Percentiles rank a stretch among this genome's conserved stretches.
These are phyloP conservation scores for Onychorhynchus coronatus DNA, from an alignment of 2,113 vertebrate genomes.

Conservation along the genomic window DNA sequence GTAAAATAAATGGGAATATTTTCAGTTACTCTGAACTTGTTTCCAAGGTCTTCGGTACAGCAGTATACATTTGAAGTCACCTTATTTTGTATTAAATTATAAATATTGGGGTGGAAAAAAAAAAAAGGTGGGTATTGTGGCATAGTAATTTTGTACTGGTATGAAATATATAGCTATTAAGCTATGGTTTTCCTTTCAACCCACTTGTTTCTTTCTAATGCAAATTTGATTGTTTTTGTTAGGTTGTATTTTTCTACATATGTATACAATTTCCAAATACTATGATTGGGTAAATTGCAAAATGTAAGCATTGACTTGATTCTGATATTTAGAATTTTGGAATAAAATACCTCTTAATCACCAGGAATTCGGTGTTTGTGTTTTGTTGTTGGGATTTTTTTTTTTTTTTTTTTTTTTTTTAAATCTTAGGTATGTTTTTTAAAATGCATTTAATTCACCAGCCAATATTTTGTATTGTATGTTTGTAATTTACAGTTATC, in stretches of 20 bases:
- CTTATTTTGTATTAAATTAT: constrained; percentile 53
- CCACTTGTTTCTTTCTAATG: background rate
- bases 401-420: too few species aligned
- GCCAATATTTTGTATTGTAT: background rate
- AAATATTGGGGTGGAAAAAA: background rate
- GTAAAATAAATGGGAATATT: constrained; percentile 1
- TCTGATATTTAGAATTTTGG: constrained; percentile 43
- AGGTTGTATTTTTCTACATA: constrained; percentile 32
- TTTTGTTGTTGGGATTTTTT: too few species aligned
- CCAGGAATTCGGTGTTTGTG: background rate
- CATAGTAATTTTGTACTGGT: constrained; percentile 19
- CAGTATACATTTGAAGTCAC: constrained; percentile 6
- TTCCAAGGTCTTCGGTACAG: background rate
- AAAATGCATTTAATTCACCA: background rate
- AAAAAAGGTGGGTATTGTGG: background rate
- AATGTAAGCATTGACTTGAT: constrained; percentile 17
- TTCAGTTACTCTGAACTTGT: background rate
- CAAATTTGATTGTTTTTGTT: background rate
- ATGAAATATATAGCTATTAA: constrained; percentile 6
- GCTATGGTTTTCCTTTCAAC: constrained; percentile 18
- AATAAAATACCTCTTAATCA: constrained; percentile 63
- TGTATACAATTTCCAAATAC: constrained; percentile 2
- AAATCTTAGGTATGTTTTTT: background rate
- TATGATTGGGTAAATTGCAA: constrained; percentile 5
- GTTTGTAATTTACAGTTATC: background rate